phyloP scores from a whole-genome alignment of 2,113 vertebrate genomes.

The Dryoscopus gambensis region DNA sequence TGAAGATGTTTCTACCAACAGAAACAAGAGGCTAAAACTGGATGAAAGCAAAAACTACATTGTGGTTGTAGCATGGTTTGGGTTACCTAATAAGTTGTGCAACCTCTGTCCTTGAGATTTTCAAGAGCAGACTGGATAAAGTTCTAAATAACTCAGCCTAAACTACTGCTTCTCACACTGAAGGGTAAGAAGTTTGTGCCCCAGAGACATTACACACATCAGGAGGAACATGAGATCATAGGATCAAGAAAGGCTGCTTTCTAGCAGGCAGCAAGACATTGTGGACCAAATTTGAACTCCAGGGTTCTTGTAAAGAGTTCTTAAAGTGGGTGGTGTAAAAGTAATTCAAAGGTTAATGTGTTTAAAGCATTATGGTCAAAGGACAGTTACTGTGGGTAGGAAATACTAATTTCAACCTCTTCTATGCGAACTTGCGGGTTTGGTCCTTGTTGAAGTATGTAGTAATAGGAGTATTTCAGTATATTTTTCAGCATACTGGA shows the following conservation, averaged over 20 bases:
- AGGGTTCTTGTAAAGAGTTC: neutral
- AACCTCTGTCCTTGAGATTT: neutral
- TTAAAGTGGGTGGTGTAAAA: neutral
- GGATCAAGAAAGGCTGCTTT: neutral
- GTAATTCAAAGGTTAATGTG: neutral
- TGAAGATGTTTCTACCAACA: neutral
- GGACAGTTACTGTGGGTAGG: neutral
- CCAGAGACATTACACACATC: neutral
- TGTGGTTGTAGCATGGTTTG: rapidly evolving
- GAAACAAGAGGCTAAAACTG: neutral
- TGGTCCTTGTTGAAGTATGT: neutral
- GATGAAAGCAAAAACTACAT: neutral
- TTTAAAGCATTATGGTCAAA: neutral
- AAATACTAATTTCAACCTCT: neutral
- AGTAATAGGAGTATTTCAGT: neutral
- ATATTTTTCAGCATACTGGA: neutral
- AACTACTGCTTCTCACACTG: neutral
- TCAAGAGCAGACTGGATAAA: neutral
- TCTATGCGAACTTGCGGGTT: neutral
- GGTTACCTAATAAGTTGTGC: neutral
- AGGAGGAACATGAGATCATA: neutral
- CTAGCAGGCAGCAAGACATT: neutral
- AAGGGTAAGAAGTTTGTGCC: neutral
- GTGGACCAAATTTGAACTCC: neutral
- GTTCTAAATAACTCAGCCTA: neutral